Percentiles rank a stretch among this genome's conserved stretches.
Conservation (phyloP, 1,140 invertebrate genomes). For the Pogonus chalceus region DNA sequence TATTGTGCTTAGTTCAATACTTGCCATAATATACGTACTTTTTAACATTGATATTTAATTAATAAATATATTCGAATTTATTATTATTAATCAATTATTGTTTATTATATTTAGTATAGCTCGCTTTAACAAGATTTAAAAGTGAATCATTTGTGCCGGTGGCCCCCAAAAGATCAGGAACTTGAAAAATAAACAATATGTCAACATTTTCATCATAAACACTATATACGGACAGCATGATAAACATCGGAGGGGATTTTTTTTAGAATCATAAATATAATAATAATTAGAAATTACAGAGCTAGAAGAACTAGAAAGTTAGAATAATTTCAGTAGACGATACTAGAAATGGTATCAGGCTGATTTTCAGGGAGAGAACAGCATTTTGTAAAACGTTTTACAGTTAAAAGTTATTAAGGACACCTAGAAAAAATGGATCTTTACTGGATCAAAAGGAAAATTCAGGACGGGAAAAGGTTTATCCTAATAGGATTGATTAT, state of each 20-base stretch:
- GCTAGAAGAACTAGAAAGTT: too few relatives aligned
- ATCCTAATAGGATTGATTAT: too few relatives aligned
- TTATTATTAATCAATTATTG: slow-evolving; percentile 12
- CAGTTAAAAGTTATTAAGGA: too few relatives aligned
- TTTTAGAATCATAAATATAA: too few relatives aligned
- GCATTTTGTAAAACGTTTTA: too few relatives aligned
- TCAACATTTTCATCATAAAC: background rate
- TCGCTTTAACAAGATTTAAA: background rate
- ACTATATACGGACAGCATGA: slow-evolving; percentile 4
- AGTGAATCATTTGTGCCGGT: background rate
- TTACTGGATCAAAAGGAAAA: too few relatives aligned
- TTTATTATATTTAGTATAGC: slow-evolving; percentile 16
- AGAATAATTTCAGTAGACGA: too few relatives aligned
- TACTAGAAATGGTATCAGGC: too few relatives aligned
- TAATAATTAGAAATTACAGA: background rate
- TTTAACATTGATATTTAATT: slow-evolving; percentile 23
- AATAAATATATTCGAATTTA: background rate
- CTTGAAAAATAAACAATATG: slow-evolving; percentile 3
- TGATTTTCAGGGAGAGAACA: too few relatives aligned
- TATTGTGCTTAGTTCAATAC: slow-evolving; percentile 27
- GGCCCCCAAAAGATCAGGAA: background rate
- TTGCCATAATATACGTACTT: slow-evolving; percentile 20
- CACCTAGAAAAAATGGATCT: too few relatives aligned
- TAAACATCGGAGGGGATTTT: background rate
- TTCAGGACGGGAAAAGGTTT: too few relatives aligned